Base-by-base conservation (phyloP, 30 jellyfish, hydroid and myxozoan genomes). In the Rhopilema esculentum region DNA sequence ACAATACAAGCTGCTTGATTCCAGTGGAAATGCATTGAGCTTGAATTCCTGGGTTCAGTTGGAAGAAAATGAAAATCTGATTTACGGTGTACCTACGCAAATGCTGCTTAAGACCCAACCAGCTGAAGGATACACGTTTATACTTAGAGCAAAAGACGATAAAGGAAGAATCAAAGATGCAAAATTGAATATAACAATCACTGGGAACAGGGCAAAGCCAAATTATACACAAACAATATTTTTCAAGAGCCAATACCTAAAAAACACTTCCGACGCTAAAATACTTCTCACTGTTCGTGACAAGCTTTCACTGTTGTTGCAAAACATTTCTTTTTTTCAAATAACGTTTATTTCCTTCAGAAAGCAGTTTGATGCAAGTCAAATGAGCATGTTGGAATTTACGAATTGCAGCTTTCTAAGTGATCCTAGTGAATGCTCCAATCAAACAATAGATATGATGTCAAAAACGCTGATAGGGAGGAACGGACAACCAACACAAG, bases 11-110 rank as follows among this genome's bases (percentile, higher is more conserved):
- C 81, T 84, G 24, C 65, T 71, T 21, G 29, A 84, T 32, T 17
- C 70, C 2, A 31, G 53, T 67, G 83, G 83, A 24, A 8, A n/a
- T 7, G 26, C 16, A 4, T 0, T 88, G 23, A 80, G 83, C 1
- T 28, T 4, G 25, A 27, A 85, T 18, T 93, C 98, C 0, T 93
- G 98, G 98, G 67, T 95, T 6, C 99, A 91, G 69, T 91, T 85
- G 63, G 82, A 95, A 73, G 64, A n/a, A 0, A 21, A 32, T 8
- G 19, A 26, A 22, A 91, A 82, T 23, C 70, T 67, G 16, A 24
- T 95, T 15, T 87, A 90, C 53, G 99, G 99, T 18, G 78, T 93
- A 8, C 97, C 97, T 26, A 31, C 98, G 17, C 90, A 64, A 48
- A 27, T 15, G 66, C 84, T 74, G 16, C 24, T 72, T 18, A 64